A percentile compares a stretch with the other conserved stretches of the same genome.
phyloP scores from a whole-genome alignment of 2,888 invertebrate species.

The Ormyrus thymus region DNA sequence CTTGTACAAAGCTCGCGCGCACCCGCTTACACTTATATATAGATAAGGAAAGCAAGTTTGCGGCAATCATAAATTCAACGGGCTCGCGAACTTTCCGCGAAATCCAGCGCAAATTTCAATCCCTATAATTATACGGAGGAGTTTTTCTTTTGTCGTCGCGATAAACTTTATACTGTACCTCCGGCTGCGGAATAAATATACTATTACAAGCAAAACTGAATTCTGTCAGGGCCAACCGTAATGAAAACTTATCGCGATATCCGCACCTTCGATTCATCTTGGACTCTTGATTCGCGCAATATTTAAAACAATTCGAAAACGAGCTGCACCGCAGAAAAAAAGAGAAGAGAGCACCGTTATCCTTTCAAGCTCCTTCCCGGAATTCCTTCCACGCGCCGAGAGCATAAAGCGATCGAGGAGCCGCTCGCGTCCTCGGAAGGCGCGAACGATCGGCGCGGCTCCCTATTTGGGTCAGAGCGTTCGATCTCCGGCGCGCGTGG shows the following conservation, averaged over 20 bases:
- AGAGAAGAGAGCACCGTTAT: neutral
- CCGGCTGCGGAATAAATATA: too few relatives aligned
- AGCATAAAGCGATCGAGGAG: conserved; percentile 1
- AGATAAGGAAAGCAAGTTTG: conserved; percentile 33
- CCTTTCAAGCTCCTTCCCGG: too few relatives aligned
- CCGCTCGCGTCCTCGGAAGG: too few relatives aligned
- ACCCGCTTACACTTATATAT: conserved; percentile 31
- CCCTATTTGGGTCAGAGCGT: conserved; percentile 32
- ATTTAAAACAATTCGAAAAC: neutral
- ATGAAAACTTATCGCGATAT: too few relatives aligned
- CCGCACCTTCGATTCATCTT: too few relatives aligned
- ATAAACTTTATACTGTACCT: neutral
- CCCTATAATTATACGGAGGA: neutral
- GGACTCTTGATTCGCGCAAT: too few relatives aligned
- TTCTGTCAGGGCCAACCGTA: too few relatives aligned
- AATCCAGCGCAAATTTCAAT: conserved; percentile 20
- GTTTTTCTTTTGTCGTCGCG: neutral
- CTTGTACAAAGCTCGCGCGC: conserved; percentile 38
- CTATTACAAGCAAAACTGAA: too few relatives aligned
- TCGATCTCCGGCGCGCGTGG: conserved; percentile 15
- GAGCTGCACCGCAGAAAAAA: neutral
- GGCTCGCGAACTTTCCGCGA: conserved; percentile 33
- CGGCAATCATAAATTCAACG: conserved; percentile 55
- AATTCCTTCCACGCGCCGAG: neutral
- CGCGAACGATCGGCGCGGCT: too few relatives aligned